These are phyloP conservation scores for Crematogaster levior DNA, from an alignment of 2,888 invertebrate species.

Conservation along the genomic window DNA sequence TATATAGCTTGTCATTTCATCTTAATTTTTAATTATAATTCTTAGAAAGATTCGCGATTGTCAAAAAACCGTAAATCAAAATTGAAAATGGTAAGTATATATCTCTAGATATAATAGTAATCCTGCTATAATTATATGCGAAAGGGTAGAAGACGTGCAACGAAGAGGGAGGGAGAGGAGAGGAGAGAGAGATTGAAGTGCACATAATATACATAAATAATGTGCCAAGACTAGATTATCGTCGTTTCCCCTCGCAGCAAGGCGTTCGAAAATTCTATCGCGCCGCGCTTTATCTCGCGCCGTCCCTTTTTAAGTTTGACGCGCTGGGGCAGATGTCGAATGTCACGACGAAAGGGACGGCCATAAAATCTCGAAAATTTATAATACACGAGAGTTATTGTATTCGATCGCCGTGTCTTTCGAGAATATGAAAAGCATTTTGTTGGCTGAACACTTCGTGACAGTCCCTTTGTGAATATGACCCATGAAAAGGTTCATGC, in stretches of 20 bases:
- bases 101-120: neutral
- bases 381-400: conserved; percentile 52
- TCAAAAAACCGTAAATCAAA: neutral
- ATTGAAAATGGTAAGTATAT: neutral
- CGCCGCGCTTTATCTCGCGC: conserved; percentile 57
- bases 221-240: conserved; percentile 56
- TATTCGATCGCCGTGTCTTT: conserved; percentile 39
- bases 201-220: conserved; percentile 48
- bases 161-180: neutral
- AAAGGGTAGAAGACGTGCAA: neutral
- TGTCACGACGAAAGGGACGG: conserved; percentile 30
- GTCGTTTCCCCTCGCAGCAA: conserved; percentile 61
- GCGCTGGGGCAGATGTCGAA: conserved; percentile 46
- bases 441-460: conserved; percentile 35
- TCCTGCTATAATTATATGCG: neutral
- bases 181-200: conserved; percentile 24
- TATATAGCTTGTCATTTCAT: neutral
- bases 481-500: conserved; percentile 22
- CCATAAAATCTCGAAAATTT: conserved; percentile 58
- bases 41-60: no score
- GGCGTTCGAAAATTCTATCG: conserved; percentile 65
- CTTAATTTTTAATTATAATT: no score
- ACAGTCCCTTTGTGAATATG: conserved; percentile 29
- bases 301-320: conserved; percentile 46
- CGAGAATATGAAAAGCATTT: conserved; percentile 38